phyloP scores from a whole-genome alignment of 2,797 vertebrate species.

The Spondyliosoma cantharus region DNA sequence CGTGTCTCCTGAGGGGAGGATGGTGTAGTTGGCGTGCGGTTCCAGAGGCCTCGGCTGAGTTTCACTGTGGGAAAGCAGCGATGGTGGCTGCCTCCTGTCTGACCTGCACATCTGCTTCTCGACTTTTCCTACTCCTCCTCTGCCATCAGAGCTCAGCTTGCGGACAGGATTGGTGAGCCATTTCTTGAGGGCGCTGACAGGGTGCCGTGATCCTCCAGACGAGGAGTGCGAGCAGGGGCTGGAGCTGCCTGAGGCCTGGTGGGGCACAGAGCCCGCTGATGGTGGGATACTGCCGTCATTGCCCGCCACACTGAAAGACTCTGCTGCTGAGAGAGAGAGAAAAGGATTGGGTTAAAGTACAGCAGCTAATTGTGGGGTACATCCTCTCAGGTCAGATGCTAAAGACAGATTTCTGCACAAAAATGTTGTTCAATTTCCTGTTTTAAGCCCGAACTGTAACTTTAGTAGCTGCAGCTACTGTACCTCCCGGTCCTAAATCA shows the following conservation, averaged over 20 bases:
- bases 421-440: constrained; percentile 78
- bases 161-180: constrained; percentile 90
- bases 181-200: constrained; percentile 88
- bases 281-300: constrained; percentile 85
- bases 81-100: constrained; percentile 61
- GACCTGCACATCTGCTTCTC: constrained; percentile 78
- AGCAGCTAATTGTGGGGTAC: constrained; percentile 56
- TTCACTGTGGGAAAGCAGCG: constrained; percentile 60
- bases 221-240: constrained; percentile 82
- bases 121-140: constrained; percentile 60
- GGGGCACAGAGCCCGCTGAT: constrained; percentile 81
- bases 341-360: constrained; percentile 38
- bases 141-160: constrained; percentile 81
- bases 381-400: constrained; percentile 65
- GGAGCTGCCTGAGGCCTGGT: constrained; percentile 84
- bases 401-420: constrained; percentile 66
- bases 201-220: constrained; percentile 83
- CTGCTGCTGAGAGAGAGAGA: constrained; percentile 63
- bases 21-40: constrained; percentile 53
- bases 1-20: constrained; percentile 65
- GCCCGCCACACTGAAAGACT: constrained; percentile 87
- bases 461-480: constrained; percentile 48
- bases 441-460: constrained; percentile 59
- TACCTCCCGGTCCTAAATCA: constrained; percentile 17
- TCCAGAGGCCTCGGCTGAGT: constrained; percentile 71